Evolutionary conservation across 2,888 invertebrate species (phyloP).

Genomic region (Dilophus febrilis): DNA sequence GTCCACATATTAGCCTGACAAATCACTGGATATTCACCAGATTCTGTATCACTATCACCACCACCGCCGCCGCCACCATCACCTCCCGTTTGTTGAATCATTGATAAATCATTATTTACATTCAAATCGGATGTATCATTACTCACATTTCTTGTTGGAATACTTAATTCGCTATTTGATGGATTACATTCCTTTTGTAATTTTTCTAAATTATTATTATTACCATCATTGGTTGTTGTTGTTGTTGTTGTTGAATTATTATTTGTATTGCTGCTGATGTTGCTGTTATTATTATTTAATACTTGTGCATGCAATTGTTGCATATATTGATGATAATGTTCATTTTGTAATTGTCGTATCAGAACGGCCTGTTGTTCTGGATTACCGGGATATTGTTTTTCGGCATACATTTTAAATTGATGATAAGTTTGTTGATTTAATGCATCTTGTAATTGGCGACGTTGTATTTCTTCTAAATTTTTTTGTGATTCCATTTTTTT

Average conservation of each 20-base stretch:
- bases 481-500: slow-evolving; percentile 17
- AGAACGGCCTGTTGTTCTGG: slow-evolving; percentile 84
- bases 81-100: not conserved
- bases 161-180: not conserved
- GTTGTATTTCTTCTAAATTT: slow-evolving; percentile 24
- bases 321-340: slow-evolving; percentile 98
- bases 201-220: slow-evolving; percentile 10
- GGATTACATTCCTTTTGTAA: too few relatives aligned
- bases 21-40: slow-evolving; percentile 34
- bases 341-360: slow-evolving; percentile 89
- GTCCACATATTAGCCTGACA: slow-evolving; percentile 93
- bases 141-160: not conserved
- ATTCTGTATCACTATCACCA: slow-evolving; percentile 20
- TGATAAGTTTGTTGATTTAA: slow-evolving; percentile 86
- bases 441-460: slow-evolving; percentile 81
- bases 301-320: slow-evolving; percentile 57
- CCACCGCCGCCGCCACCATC: not conserved
- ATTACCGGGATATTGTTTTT: slow-evolving; percentile 78
- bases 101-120: not conserved
- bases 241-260: not conserved
- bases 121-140: not conserved
- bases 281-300: slow-evolving; percentile 17
- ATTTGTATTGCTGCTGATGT: not conserved
- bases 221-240: not conserved
- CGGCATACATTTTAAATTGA: slow-evolving; percentile 82